A percentile compares a stretch with the other conserved stretches of the same genome.
These are phyloP conservation scores for Astyanax mexicanus DNA, from an alignment of 2,797 vertebrate species.

Conservation along the genomic window DNA sequence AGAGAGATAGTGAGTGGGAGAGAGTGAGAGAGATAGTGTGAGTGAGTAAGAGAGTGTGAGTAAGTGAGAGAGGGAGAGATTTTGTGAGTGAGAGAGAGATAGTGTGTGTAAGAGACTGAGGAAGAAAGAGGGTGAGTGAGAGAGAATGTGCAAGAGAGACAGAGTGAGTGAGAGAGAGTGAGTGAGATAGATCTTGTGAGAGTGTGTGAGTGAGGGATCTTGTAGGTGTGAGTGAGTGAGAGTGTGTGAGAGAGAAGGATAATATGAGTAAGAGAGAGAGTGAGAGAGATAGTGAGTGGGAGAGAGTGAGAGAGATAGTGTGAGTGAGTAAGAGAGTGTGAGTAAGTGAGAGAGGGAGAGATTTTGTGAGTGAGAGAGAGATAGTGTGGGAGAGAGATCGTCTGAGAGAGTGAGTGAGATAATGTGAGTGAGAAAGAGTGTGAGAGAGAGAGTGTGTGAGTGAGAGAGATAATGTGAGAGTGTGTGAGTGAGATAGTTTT, in stretches of 20 bases:
- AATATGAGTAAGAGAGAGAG: conserved; percentile 14
- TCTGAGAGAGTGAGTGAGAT: too few relatives aligned
- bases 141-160: too few relatives aligned
- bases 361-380: conserved; percentile 25
- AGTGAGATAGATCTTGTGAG: conserved; percentile 8
- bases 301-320: neutral
- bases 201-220: too few relatives aligned
- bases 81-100: conserved; percentile 24
- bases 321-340: too few relatives aligned
- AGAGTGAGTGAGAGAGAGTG: conserved; percentile 20
- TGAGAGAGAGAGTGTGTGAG: neutral
- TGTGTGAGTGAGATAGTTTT: too few relatives aligned
- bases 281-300: conserved; percentile 22
- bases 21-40: neutral
- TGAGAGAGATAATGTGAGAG: too few relatives aligned
- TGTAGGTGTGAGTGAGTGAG: too few relatives aligned
- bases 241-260: too few relatives aligned
- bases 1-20: too few relatives aligned
- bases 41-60: too few relatives aligned
- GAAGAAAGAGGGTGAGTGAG: too few relatives aligned
- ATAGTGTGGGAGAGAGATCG: neutral
- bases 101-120: neutral
- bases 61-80: neutral
- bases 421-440: too few relatives aligned
- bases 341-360: neutral